Base-by-base conservation (phyloP, 1,140 invertebrate species). In the Latrodectus geometricus region DNA sequence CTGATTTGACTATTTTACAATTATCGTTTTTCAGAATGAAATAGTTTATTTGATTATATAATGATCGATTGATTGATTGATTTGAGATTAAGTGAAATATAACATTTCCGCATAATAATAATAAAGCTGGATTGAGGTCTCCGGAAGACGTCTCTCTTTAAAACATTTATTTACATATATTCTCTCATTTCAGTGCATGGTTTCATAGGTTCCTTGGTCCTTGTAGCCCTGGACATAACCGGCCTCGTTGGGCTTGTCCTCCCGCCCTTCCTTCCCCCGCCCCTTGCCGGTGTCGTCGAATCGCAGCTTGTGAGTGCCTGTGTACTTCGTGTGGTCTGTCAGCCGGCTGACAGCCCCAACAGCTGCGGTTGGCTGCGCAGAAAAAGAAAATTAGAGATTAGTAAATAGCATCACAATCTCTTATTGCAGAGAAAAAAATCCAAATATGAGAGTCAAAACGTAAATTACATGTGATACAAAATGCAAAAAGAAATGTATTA, bases 171-270 rank as follows among this genome's bases (percentile, higher is more conserved):
- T 8, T 76, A 76, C 82, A 76, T 20, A 17, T 66, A 17, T 21
- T n/a, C 1, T 65, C 4, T 49, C 12, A 9, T 56, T 48, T 87
- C 72, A 87, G 20, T 87, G 86, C 8, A 81, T 85, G 11, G 50
- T 75, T 73, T 89, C 89, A 35, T 90, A 91, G n/a, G 94, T 94
- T 89, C 96, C 94, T 91, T 96, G 97, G 90, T 96, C 95, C 89
- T 96, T 95, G 90, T 96, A 98, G 14, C 96, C 96, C n/a, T 94
- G 93, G 21, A 97, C 96, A 90, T 97, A 98, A 23, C 96, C 97
- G 0, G 95, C 95, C 12, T 91, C 92, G 89, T 97, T 95, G 7
- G 93, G 91, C 11, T 95, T 49, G 89, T 97, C 96, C 89, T 95
- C 96, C 65, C 96, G 93, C 17, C 97, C 96, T 48, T 95, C 94